Evolutionary conservation across 2,888 invertebrate genomes (phyloP).

Genomic region (Lobophora halterata): DNA sequence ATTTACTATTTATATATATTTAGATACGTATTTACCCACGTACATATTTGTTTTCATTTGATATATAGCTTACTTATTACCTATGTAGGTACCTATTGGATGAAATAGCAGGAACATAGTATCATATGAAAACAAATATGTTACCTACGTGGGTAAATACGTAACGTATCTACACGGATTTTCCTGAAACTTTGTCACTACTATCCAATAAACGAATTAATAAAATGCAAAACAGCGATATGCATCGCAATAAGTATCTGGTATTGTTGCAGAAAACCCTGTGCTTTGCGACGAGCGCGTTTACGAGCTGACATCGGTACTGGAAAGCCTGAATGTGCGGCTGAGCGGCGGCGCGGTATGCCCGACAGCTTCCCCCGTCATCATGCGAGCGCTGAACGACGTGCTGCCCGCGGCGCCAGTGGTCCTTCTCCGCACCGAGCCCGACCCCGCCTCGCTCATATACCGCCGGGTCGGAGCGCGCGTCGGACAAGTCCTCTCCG

Average conservation of each 20-base stretch:
- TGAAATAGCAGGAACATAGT: too few species aligned
- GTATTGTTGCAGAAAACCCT: conserved; percentile 86
- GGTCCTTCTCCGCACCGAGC: conserved; percentile 45
- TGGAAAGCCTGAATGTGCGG: conserved; percentile 87
- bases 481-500: conserved; percentile 62
- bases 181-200: too few species aligned
- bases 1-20: too few species aligned
- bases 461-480: conserved; percentile 64
- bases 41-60: too few species aligned
- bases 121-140: too few species aligned
- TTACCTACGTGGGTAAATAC: too few species aligned
- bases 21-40: too few species aligned
- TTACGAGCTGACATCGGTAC: conserved; percentile 84
- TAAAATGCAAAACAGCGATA: background rate
- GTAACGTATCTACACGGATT: too few species aligned
- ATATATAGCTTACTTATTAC: too few species aligned
- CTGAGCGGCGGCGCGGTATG: conserved; percentile 85
- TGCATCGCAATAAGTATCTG: background rate
- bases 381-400: conserved; percentile 65
- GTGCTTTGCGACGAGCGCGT: conserved; percentile 88
- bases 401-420: conserved; percentile 52
- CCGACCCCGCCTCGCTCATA: conserved; percentile 42
- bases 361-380: conserved; percentile 56
- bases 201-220: too few species aligned
- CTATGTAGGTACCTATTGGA: too few species aligned